These are phyloP conservation scores for Epistrophella euchroma DNA, from an alignment of 2,888 invertebrate genomes.

Conservation along the genomic window DNA sequence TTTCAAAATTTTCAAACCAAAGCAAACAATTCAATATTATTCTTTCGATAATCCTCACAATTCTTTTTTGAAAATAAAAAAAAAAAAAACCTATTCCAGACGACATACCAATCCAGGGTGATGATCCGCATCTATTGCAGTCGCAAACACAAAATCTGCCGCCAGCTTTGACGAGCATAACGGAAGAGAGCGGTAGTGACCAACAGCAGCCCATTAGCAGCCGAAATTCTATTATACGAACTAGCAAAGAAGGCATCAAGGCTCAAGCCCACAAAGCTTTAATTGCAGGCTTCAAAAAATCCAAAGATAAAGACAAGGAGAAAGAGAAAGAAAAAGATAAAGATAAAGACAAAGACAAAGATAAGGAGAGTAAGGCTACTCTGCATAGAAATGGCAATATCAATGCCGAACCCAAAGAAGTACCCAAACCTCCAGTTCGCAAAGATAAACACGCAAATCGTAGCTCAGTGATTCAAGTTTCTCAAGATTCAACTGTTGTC, in stretches of 20 bases:
- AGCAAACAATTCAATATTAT: constrained; percentile 40
- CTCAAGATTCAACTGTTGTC: constrained; percentile 77
- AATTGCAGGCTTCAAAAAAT: constrained; percentile 83
- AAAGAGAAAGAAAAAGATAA: constrained; percentile 79
- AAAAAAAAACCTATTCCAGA: constrained; percentile 85
- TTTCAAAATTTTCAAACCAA: constrained; percentile 46
- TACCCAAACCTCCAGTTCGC: constrained; percentile 82
- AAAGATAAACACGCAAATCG: constrained; percentile 82
- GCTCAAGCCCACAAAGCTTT: constrained; percentile 83
- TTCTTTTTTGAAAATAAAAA: constrained; percentile 57
- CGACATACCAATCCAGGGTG: constrained; percentile 93
- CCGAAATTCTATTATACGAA: constrained; percentile 82
- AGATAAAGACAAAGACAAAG: constrained; percentile 73
- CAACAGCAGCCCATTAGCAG: constrained; percentile 77
- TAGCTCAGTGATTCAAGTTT: constrained; percentile 81
- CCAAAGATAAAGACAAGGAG: constrained; percentile 83
- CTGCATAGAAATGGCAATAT: constrained; percentile 58
- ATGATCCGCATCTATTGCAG: constrained; percentile 78
- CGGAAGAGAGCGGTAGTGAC: constrained; percentile 81
- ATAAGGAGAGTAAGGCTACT: constrained; percentile 70
- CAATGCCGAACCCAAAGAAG: constrained; percentile 76
- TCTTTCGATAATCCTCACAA: constrained; percentile 40
- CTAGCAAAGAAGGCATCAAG: constrained; percentile 83
- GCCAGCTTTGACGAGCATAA: constrained; percentile 82
- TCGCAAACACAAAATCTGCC: constrained; percentile 79